phyloP scores from a whole-genome alignment of 2,888 invertebrate species.

The Yponomeuta sedellus region DNA sequence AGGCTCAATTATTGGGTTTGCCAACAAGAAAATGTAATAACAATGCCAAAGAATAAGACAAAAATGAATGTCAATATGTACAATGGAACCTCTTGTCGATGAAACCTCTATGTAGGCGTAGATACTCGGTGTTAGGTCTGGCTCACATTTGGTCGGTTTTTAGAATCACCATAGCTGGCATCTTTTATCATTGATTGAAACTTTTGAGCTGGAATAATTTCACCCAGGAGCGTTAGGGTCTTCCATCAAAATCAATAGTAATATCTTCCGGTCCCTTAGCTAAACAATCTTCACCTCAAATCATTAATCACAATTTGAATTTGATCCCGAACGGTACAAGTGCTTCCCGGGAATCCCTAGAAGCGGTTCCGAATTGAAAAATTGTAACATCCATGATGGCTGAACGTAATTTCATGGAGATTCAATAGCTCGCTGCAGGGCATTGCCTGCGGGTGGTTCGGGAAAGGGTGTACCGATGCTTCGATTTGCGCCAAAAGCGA shows the following conservation, averaged over 20 bases:
- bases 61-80: too few relatives aligned
- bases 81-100: too few relatives aligned
- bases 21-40: too few relatives aligned
- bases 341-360: constrained; percentile 35
- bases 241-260: background rate
- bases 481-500: background rate
- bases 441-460: constrained; percentile 25
- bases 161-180: too few relatives aligned
- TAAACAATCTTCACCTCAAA: background rate
- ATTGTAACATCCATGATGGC: constrained; percentile 51
- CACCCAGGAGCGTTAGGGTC: background rate
- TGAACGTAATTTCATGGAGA: constrained; percentile 54
- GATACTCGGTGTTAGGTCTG: too few relatives aligned
- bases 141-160: too few relatives aligned
- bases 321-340: background rate
- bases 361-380: constrained; percentile 65
- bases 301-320: background rate
- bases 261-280: background rate
- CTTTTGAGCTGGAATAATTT: background rate
- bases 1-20: too few relatives aligned
- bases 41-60: too few relatives aligned
- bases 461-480: background rate
- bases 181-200: too few relatives aligned
- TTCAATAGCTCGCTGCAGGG: constrained; percentile 36
- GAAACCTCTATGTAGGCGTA: too few relatives aligned